These are phyloP conservation scores for Dallia pectoralis DNA, from an alignment of 2,797 vertebrate genomes.

Conservation along the genomic window DNA sequence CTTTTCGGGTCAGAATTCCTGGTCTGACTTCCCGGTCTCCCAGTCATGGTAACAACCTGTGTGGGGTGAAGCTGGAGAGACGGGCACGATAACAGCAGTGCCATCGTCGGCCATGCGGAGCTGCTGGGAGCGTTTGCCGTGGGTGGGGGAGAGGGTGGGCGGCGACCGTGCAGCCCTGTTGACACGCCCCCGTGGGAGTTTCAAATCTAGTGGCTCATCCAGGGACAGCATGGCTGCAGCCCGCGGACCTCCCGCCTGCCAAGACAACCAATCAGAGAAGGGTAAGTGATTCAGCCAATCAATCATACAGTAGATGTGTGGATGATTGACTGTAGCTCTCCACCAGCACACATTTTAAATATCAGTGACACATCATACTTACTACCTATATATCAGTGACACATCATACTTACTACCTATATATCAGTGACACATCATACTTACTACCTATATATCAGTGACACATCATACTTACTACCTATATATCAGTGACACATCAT, in stretches of 20 bases:
- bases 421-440: background rate
- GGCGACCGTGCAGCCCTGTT: constrained; percentile 63
- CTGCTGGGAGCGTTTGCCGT: constrained; percentile 70
- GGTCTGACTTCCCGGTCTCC: too few relatives aligned
- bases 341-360: background rate
- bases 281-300: constrained; percentile 3
- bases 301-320: background rate
- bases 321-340: background rate
- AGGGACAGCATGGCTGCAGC: constrained; percentile 85
- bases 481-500: background rate
- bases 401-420: background rate
- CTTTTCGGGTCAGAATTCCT: too few relatives aligned
- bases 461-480: background rate
- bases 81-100: constrained; percentile 74
- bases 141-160: constrained; percentile 56
- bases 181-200: constrained; percentile 80
- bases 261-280: constrained; percentile 35
- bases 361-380: background rate
- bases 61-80: constrained; percentile 73
- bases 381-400: background rate
- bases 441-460: background rate
- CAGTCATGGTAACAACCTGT: constrained; percentile 65
- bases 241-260: constrained; percentile 63
- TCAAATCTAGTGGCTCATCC: constrained; percentile 95
- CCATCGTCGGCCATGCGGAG: constrained; percentile 78